Evolutionary conservation across 1,140 invertebrate genomes (phyloP), one percentile per base, ranked within the genome.

Genomic region (Sycobia sp.): DNA sequence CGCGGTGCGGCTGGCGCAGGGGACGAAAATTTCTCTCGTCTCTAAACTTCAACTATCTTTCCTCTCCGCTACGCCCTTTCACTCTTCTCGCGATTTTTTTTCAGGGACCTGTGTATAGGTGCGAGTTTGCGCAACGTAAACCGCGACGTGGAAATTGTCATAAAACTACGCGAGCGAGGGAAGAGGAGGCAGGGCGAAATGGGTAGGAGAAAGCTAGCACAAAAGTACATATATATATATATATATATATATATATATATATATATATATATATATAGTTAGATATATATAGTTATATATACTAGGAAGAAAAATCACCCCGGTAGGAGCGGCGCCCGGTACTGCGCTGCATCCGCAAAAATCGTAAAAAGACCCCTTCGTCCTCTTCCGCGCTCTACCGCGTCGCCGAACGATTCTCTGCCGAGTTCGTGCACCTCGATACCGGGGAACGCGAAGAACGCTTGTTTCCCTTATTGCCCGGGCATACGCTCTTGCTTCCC

Each of bases 381-480:
- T 7, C 29, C 32, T 47, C 57, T 59, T 65, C 62, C 36, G 65
- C 56, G 57, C 59, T 60, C 60, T 55, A 20, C 34, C 10, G 54
- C 60, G 43, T 46, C 54, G 41, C 41, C 41, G 27, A 36, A 22
- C 18, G 23, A 34, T 57, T 46, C 29, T 46, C 20, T 22, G 36
- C 20, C 53, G 23, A 34, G 43, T 44, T 23, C 55, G 27, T 41
- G 13, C 13, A 49, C 16, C 22, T 54, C 23, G n/a, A n/a, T n/a
- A n/a, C 39, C 65, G 56, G 32, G 14, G n/a, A 29, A 1, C 11
- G 18, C 8, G 27, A n/a, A 11, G 7, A 46, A 63, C 62, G 60
- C 50, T 62, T 67, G 58, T 58, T 62, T 67, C 62, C 60, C 66
- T 65, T 65, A 49, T 47, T 53, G 32, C 55, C n/a, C n/a, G n/a